These are phyloP conservation scores for Scophthalmus maximus DNA, from an alignment of 2,113 vertebrate species.

Conservation along the genomic window DNA sequence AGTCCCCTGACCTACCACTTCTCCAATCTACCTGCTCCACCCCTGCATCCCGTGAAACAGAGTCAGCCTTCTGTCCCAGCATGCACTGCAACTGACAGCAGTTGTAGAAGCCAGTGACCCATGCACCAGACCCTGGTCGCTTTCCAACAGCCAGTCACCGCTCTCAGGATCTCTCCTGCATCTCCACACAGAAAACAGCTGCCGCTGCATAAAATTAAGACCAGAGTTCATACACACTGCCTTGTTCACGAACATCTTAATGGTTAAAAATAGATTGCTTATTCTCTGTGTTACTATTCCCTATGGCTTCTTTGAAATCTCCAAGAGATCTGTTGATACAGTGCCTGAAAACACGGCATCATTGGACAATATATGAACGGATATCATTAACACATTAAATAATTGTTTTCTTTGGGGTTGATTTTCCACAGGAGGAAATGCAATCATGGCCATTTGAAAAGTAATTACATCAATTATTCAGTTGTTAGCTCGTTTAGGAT, in stretches of 20 bases:
- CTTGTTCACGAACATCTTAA: conserved; percentile 5
- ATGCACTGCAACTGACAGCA: conserved; percentile 42
- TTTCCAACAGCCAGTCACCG: conserved; percentile 23
- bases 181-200: conserved; percentile 2
- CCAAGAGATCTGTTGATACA: conserved; percentile 22
- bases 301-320: conserved; percentile 32
- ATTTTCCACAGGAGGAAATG: conserved; percentile 16
- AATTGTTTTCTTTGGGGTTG: conserved; percentile 16
- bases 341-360: not conserved
- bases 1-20: conserved; percentile 26
- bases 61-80: conserved; percentile 38
- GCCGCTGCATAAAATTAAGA: conserved; percentile 4
- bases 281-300: conserved; percentile 18
- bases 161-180: conserved; percentile 12
- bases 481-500: conserved; percentile 2
- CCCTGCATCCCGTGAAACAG: conserved; percentile 25
- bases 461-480: conserved; percentile 38
- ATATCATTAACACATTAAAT: conserved; percentile 29
- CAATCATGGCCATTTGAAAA: conserved; percentile 18
- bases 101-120: conserved; percentile 44
- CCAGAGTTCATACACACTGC: not conserved
- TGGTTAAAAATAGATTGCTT: conserved; percentile 44
- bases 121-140: conserved; percentile 8
- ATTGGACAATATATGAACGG: conserved; percentile 6
- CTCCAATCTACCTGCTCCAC: conserved; percentile 28